These are phyloP conservation scores for Ectemnius cavifrons DNA, from an alignment of 2,888 invertebrate species.

Conservation along the genomic window DNA sequence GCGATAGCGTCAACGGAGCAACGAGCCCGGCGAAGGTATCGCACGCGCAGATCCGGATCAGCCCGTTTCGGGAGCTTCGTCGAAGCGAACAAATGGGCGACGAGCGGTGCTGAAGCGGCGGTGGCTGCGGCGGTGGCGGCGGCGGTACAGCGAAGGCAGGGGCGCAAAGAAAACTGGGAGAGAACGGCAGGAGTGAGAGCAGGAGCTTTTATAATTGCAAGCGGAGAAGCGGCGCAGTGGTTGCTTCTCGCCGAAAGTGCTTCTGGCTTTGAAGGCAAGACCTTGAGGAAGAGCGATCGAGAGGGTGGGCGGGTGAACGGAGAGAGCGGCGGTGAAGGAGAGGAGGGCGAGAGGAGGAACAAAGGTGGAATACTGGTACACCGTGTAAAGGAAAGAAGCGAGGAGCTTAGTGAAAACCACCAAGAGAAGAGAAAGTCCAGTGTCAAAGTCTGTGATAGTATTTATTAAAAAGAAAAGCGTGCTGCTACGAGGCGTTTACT, in stretches of 20 bases:
- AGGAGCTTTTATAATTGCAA: conserved; percentile 24
- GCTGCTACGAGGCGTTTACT: conserved; percentile 44
- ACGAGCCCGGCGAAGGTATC: conserved; percentile 56
- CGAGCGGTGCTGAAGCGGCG: neutral
- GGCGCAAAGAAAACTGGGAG: conserved; percentile 44
- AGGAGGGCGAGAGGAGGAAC: conserved; percentile 5
- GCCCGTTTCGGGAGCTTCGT: conserved; percentile 25
- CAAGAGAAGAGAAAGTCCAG: conserved; percentile 57
- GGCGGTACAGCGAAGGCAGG: neutral
- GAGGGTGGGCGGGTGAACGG: conserved; percentile 1
- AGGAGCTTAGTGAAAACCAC: conserved; percentile 18
- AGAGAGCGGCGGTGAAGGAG: conserved; percentile 14
- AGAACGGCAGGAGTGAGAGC: conserved; percentile 33
- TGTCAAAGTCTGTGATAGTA: conserved; percentile 77
- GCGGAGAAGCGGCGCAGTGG: conserved; percentile 27
- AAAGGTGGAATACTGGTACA: neutral
- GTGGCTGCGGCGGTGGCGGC: neutral
- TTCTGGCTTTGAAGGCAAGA: neutral
- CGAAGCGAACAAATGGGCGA: neutral
- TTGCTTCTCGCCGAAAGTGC: conserved; percentile 26
- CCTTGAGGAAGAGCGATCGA: conserved; percentile 18
- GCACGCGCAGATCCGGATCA: conserved; percentile 20
- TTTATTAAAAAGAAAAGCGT: conserved; percentile 69
- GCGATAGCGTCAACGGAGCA: conserved; percentile 70
- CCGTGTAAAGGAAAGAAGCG: conserved; percentile 21